These are phyloP conservation scores for Macaca mulatta DNA, from an alignment of 2,113 vertebrate species.

Conservation along the genomic window DNA sequence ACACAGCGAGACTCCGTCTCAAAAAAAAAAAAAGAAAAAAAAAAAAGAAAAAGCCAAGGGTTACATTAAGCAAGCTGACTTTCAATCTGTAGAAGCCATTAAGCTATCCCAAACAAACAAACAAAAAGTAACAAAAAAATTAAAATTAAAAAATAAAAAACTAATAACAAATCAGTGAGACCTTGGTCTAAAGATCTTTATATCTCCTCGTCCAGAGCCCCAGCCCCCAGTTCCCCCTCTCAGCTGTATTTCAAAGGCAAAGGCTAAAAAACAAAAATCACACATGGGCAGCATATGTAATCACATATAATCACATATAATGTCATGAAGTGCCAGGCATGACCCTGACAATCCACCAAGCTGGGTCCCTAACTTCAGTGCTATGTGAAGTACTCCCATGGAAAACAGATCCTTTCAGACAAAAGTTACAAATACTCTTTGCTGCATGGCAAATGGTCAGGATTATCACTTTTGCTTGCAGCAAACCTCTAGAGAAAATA, in stretches of 20 bases:
- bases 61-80: not conserved
- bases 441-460: not conserved
- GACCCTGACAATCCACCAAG: not conserved
- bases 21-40: no score
- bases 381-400: not conserved
- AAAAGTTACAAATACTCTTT: not conserved
- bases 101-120: not conserved
- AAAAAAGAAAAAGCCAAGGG: not conserved
- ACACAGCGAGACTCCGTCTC: no score
- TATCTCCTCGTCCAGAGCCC: not conserved
- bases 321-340: not conserved
- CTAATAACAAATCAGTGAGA: not conserved
- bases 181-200: not conserved
- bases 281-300: not conserved
- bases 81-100: not conserved
- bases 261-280: not conserved
- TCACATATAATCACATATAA: not conserved
- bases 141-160: not conserved
- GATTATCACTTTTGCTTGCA: not conserved
- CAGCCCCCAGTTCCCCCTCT: not conserved
- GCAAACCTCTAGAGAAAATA: conserved; percentile 18
- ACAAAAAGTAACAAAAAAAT: no score
- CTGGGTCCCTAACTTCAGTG: not conserved
- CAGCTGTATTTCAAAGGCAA: not conserved
- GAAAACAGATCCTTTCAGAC: not conserved